Conservation (phyloP, 2,797 vertebrate genomes). For the Danio tinwini region DNA sequence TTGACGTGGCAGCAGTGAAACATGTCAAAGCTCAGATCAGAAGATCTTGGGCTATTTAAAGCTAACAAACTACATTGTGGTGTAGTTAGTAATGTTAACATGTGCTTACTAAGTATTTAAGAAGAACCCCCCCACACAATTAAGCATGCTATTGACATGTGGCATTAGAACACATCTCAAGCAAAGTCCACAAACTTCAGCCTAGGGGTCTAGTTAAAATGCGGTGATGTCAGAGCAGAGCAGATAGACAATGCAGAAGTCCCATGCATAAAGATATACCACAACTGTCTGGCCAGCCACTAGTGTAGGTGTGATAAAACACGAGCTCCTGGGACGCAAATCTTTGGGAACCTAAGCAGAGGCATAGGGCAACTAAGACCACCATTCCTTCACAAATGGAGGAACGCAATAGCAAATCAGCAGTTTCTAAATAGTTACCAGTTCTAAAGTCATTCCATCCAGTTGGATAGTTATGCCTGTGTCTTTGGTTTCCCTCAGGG, state of each 20-base stretch:
- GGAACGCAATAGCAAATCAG: constrained; percentile 59
- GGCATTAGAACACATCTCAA: constrained; percentile 43
- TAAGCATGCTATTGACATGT: constrained; percentile 68
- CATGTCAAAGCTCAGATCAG: constrained; percentile 9
- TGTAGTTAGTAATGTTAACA: constrained; percentile 26
- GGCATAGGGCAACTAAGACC: constrained; percentile 71
- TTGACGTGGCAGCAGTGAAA: neutral
- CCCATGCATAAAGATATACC: constrained; percentile 79
- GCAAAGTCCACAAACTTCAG: constrained; percentile 25
- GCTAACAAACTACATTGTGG: neutral
- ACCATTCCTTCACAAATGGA: constrained; percentile 35
- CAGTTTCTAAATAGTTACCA: constrained; percentile 70
- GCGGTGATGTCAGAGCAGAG: constrained; percentile 50
- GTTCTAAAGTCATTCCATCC: constrained; percentile 73
- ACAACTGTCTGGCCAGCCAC: constrained; percentile 77
- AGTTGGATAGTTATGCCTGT: constrained; percentile 67
- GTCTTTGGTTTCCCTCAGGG: constrained; percentile 65
- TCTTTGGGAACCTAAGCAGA: constrained; percentile 83
- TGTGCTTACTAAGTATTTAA: neutral
- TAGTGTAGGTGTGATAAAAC: constrained; percentile 79
- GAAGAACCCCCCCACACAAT: constrained; percentile 25
- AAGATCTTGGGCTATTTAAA: neutral
- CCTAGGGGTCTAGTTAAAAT: constrained; percentile 55
- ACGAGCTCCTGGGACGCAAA: constrained; percentile 77
- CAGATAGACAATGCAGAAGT: constrained; percentile 45